A percentile compares a stretch with the other conserved stretches of the same genome.
Evolutionary conservation across 2,888 invertebrate genomes (phyloP).

Genomic region (Alloscopus bannaensis): DNA sequence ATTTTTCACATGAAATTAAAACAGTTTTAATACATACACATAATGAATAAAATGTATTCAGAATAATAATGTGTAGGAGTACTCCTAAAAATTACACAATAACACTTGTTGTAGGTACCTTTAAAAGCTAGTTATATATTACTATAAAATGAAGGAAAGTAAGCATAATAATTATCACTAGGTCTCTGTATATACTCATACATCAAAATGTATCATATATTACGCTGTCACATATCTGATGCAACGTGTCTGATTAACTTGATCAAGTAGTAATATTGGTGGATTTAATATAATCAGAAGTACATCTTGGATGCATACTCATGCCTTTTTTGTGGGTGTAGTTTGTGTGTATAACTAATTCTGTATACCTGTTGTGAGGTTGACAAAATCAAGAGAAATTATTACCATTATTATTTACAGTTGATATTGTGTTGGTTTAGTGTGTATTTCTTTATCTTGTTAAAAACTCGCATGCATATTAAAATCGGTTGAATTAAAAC

Average conservation of each 20-base stretch:
- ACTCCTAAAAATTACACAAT: slow-evolving; percentile 51
- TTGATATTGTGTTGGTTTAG: background rate
- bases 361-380: background rate
- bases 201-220: slow-evolving; percentile 25
- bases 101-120: no score
- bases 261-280: slow-evolving; percentile 30
- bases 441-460: background rate
- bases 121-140: slow-evolving; percentile 42
- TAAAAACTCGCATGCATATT: no score
- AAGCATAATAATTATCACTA: slow-evolving; percentile 67
- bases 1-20: slow-evolving; percentile 61
- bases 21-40: slow-evolving; percentile 63
- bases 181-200: slow-evolving; percentile 26
- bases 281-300: slow-evolving; percentile 38
- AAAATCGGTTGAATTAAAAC: background rate
- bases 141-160: slow-evolving; percentile 38
- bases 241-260: background rate
- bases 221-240: slow-evolving; percentile 14
- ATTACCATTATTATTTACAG: no score
- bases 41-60: slow-evolving; percentile 29
- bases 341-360: no score
- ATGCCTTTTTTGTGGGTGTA: no score
- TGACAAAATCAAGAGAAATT: background rate
- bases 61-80: slow-evolving; percentile 37
- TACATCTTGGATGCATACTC: slow-evolving; percentile 22